phyloP scores from a whole-genome alignment of 2,797 vertebrate species.

The Cyclopterus lumpus region DNA sequence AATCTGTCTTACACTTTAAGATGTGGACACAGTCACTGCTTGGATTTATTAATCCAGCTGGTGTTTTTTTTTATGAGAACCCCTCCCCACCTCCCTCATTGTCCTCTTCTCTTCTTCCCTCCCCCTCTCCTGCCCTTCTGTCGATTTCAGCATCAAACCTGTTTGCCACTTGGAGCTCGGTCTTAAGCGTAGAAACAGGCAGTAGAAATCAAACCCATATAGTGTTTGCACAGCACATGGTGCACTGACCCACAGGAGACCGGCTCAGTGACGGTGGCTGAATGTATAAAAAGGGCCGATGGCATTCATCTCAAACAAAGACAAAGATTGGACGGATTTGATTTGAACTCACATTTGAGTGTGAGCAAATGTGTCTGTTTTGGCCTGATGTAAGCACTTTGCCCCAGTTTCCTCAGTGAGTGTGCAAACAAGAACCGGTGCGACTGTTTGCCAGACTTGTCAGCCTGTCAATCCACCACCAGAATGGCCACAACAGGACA shows the following conservation, averaged over 20 bases:
- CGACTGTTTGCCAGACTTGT: constrained; percentile 35
- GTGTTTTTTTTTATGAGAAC: constrained; percentile 75
- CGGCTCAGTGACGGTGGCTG: neutral
- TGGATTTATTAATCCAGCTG: constrained; percentile 83
- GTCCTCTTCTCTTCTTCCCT: constrained; percentile 46
- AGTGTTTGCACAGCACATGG: constrained; percentile 1
- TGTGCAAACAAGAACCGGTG: constrained; percentile 39
- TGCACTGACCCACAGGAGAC: neutral
- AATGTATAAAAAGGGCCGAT: neutral
- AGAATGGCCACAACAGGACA: constrained; percentile 28
- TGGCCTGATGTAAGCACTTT: constrained; percentile 18
- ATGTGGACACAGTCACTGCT: constrained; percentile 73
- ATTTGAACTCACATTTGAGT: constrained; percentile 8
- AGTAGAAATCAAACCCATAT: constrained; percentile 4
- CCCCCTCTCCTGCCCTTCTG: constrained; percentile 33
- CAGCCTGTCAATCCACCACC: constrained; percentile 21
- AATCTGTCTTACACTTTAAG: constrained; percentile 74
- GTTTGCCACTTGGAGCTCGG: constrained; percentile 18
- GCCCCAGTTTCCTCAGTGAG: constrained; percentile 33
- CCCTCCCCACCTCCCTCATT: constrained; percentile 29
- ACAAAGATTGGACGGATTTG: neutral
- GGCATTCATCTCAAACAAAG: neutral
- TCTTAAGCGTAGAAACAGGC: neutral
- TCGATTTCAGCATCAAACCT: constrained; percentile 39
- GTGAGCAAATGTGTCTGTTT: constrained; percentile 9